phyloP scores from a whole-genome alignment of 1,140 invertebrate species.

The Apis mellifera region DNA sequence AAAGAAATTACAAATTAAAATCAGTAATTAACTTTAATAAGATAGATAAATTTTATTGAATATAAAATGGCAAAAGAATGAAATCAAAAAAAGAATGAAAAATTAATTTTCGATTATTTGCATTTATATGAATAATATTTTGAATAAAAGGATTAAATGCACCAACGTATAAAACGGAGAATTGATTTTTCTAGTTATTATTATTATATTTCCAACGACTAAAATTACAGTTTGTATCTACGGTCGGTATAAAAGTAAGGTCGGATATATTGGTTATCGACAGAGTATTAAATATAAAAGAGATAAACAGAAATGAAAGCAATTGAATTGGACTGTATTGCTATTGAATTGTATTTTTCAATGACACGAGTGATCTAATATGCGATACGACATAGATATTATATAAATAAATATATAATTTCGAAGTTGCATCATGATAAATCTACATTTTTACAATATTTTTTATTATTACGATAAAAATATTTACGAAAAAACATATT shows the following conservation, averaged over 20 bases:
- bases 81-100: background rate
- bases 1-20: background rate
- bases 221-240: background rate
- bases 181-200: background rate
- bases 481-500: too few species aligned
- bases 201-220: background rate
- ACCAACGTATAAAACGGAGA: background rate
- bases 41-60: background rate
- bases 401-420: constrained; percentile 16
- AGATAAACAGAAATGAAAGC: constrained; percentile 19
- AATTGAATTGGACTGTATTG: background rate
- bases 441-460: too few species aligned
- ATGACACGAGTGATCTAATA: background rate
- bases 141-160: background rate
- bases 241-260: constrained; percentile 22
- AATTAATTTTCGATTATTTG: background rate
- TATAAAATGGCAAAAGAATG: background rate
- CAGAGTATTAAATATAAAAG: background rate
- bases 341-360: constrained; percentile 2
- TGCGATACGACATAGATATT: background rate
- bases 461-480: too few species aligned
- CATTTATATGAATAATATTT: background rate
- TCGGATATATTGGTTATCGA: background rate
- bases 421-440: background rate
- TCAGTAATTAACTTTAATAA: background rate